phyloP scores from a whole-genome alignment of 92 coral and sea anemone genomes.

The Paragorgia papillata region DNA sequence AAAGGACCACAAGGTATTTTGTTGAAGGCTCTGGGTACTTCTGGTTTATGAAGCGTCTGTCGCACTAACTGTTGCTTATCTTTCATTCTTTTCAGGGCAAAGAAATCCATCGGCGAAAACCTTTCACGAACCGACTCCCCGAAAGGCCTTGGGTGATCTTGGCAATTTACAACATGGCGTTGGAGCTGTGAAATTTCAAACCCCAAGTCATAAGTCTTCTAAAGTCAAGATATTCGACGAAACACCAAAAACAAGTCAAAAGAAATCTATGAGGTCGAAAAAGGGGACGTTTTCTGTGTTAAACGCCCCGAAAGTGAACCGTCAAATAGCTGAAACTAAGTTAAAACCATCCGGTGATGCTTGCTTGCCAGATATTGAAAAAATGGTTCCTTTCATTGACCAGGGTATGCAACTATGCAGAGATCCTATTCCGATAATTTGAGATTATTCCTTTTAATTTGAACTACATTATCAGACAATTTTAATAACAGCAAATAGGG shows the following conservation, averaged over 20 bases:
- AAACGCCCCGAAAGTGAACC: constrained; percentile 37
- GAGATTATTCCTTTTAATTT: no score
- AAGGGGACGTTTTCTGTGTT: constrained; percentile 27
- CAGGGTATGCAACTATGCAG: constrained; percentile 72
- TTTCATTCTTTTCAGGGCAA: constrained; percentile 50
- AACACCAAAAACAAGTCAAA: constrained; percentile 3
- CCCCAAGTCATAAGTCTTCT: constrained; percentile 21
- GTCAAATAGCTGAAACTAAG: constrained; percentile 50
- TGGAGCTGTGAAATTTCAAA: constrained; percentile 20
- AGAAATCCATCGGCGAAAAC: constrained; percentile 71
- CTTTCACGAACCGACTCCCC: constrained; percentile 71
- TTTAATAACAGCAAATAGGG: no score
- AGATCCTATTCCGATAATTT: no score
- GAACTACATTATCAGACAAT: neutral
- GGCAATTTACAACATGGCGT: constrained; percentile 63
- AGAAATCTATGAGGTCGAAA: neutral
- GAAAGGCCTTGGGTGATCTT: constrained; percentile 89
- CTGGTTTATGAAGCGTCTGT: neutral
- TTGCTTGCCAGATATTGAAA: constrained; percentile 68
- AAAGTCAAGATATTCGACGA: constrained; percentile 33
- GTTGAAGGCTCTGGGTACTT: neutral
- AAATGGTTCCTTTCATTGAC: constrained; percentile 78
- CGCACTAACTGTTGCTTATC: neutral
- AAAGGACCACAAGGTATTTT: neutral
- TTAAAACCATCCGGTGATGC: constrained; percentile 54